Percentiles rank a stretch among this genome's conserved stretches.
Evolutionary conservation across 1,140 invertebrate species (phyloP).

Genomic region (Helicoverpa zea): DNA sequence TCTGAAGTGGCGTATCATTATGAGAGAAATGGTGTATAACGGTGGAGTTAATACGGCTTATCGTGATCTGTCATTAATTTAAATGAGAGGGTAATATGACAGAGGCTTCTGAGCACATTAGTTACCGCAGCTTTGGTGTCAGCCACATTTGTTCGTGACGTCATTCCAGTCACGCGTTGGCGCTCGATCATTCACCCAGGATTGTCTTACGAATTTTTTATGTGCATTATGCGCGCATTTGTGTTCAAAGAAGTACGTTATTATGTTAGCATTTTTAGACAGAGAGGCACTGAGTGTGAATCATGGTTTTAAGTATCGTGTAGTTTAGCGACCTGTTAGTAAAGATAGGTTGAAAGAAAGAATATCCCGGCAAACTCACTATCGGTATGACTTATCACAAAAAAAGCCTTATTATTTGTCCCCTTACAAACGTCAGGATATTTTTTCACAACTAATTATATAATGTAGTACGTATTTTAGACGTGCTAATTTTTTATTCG

Average conservation of each 20-base stretch:
- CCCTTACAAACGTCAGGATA: too few species aligned
- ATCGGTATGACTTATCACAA: too few species aligned
- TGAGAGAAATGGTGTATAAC: not conserved
- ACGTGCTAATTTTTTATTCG: too few species aligned
- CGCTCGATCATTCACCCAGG: conserved; percentile 4
- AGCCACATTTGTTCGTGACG: not conserved
- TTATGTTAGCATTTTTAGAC: not conserved
- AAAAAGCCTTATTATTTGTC: too few species aligned
- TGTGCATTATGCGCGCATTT: conserved; percentile 9
- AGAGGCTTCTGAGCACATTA: not conserved
- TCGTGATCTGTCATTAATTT: not conserved
- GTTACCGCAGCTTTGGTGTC: not conserved
- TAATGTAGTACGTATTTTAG: too few species aligned
- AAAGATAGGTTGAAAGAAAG: too few species aligned
- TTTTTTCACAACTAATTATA: too few species aligned
- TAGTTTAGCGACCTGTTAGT: too few species aligned
- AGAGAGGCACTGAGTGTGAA: not conserved
- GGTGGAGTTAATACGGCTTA: not conserved
- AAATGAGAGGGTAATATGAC: not conserved
- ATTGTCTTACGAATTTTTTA: conserved; percentile 18
- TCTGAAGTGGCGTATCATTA: not conserved
- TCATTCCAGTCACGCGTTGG: conserved; percentile 7
- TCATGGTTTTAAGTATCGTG: not conserved
- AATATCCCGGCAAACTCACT: too few species aligned
- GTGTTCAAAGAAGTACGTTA: not conserved